phyloP scores from a whole-genome alignment of 2,888 invertebrate species.

The Cryptocheilus praepositus region DNA sequence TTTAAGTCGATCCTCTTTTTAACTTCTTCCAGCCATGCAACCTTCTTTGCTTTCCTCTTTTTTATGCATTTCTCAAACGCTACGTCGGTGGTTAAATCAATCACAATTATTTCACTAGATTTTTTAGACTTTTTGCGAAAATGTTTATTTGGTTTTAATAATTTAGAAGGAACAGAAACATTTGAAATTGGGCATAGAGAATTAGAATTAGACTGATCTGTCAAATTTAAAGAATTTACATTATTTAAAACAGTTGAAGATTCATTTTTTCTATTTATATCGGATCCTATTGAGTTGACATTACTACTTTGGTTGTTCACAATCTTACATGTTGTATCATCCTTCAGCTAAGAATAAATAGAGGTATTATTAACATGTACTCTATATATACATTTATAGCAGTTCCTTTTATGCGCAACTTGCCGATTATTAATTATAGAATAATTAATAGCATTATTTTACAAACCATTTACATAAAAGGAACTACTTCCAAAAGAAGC shows the following conservation, averaged over 20 bases:
- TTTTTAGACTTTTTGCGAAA: slow-evolving; percentile 52
- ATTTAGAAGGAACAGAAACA: slow-evolving; percentile 38
- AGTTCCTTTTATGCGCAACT: neutral
- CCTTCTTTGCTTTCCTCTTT: slow-evolving; percentile 52
- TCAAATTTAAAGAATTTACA: slow-evolving; percentile 34
- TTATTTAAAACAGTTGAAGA: slow-evolving; percentile 38
- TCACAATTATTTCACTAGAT: slow-evolving; percentile 61
- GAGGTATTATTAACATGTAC: slow-evolving; percentile 31
- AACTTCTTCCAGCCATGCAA: slow-evolving; percentile 61
- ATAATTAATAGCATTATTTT: too few species aligned
- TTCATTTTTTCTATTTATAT: slow-evolving; percentile 36
- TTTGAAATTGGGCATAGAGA: slow-evolving; percentile 43
- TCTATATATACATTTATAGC: neutral
- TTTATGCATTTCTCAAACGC: slow-evolving; percentile 60
- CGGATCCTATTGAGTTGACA: slow-evolving; percentile 38
- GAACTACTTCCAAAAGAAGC: too few species aligned
- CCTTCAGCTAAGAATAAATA: slow-evolving; percentile 52
- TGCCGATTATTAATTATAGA: too few species aligned
- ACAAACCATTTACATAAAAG: too few species aligned
- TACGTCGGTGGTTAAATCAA: slow-evolving; percentile 67
- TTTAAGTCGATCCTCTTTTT: slow-evolving; percentile 46
- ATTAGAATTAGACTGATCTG: slow-evolving; percentile 38
- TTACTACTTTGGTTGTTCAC: slow-evolving; percentile 43
- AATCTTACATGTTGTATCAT: slow-evolving; percentile 40
- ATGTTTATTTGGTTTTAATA: slow-evolving; percentile 40